These are phyloP conservation scores for Mesoligia furuncula DNA, from an alignment of 2,888 invertebrate genomes.

Conservation along the genomic window DNA sequence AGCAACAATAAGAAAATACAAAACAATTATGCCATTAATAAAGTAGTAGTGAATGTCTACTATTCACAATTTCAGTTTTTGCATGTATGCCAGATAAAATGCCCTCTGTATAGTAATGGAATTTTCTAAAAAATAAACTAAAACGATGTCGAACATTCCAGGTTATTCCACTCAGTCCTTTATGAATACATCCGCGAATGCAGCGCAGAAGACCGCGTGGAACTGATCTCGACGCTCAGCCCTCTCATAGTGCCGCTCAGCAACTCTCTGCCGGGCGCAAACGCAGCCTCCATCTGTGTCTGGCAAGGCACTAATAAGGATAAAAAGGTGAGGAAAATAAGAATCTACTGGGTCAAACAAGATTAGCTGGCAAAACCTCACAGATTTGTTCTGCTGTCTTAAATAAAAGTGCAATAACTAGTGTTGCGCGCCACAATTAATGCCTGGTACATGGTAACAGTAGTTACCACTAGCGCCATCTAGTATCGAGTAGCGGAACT, in stretches of 20 bases:
- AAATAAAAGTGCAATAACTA: too few species aligned
- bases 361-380: too few species aligned
- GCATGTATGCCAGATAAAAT: not conserved
- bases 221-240: slow-evolving; percentile 93
- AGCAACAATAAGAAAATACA: not conserved
- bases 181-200: slow-evolving; percentile 95
- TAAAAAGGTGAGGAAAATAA: slow-evolving; percentile 89
- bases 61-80: not conserved
- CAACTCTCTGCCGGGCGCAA: slow-evolving; percentile 95
- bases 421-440: too few species aligned
- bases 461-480: too few species aligned
- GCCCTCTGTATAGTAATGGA: not conserved
- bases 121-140: not conserved
- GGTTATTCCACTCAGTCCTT: slow-evolving; percentile 95
- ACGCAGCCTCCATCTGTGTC: slow-evolving; percentile 95
- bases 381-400: too few species aligned
- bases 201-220: slow-evolving; percentile 92
- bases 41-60: not conserved
- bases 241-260: slow-evolving; percentile 92
- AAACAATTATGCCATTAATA: not conserved
- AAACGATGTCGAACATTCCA: slow-evolving; percentile 64
- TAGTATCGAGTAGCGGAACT: too few species aligned
- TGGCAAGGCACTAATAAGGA: slow-evolving; percentile 96
- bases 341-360: not conserved
- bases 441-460: too few species aligned